Percentiles rank a stretch among this genome's conserved stretches.
phyloP scores from a whole-genome alignment of 1,140 invertebrate genomes.

The Bursaphelenchus mucronatus region DNA sequence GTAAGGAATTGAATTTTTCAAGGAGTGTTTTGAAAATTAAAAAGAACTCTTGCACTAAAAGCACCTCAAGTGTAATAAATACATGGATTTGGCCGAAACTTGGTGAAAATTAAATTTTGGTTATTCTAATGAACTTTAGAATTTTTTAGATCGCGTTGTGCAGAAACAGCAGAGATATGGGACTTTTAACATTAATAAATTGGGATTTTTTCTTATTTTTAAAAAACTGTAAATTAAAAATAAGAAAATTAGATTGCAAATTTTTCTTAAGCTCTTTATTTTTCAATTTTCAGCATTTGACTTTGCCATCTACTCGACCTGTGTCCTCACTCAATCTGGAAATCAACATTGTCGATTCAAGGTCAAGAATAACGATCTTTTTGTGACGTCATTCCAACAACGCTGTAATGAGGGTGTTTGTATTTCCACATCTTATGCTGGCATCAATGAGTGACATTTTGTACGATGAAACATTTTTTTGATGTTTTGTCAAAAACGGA shows the following conservation, averaged over 20 bases:
- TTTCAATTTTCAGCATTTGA: conserved; percentile 47
- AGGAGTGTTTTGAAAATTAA: not conserved
- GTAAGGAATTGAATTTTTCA: conserved; percentile 17
- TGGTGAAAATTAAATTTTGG: conserved; percentile 6
- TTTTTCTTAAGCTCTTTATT: conserved; percentile 6
- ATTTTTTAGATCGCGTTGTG: not conserved
- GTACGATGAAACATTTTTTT: no score
- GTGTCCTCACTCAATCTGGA: conserved; percentile 46
- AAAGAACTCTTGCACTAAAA: no score
- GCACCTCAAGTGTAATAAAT: no score
- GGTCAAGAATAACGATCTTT: conserved; percentile 42
- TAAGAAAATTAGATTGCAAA: not conserved
- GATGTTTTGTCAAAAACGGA: no score
- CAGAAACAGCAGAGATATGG: no score
- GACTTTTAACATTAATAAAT: no score
- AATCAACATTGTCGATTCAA: conserved; percentile 43
- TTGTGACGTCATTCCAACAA: conserved; percentile 51
- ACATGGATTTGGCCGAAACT: not conserved
- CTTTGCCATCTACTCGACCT: conserved; percentile 52
- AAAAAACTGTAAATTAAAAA: not conserved
- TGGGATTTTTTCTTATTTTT: no score
- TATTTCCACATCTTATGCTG: conserved; percentile 49
- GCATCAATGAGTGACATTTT: conserved; percentile 13
- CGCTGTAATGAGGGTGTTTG: conserved; percentile 42
- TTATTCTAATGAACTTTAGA: not conserved